Evolutionary conservation across 1,140 invertebrate species (phyloP).

Genomic region (Psix sp.): DNA sequence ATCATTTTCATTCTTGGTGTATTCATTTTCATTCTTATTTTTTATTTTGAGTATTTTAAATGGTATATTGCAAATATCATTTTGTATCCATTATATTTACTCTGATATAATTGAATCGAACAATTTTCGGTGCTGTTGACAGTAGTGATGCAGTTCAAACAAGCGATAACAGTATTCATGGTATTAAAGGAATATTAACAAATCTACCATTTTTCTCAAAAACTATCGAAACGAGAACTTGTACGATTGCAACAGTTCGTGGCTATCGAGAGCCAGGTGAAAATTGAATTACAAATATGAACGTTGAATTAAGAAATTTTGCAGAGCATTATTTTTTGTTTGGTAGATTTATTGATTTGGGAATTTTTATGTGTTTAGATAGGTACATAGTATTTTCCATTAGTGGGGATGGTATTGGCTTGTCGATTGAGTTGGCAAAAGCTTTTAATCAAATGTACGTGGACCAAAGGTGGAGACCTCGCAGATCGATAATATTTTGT

Average conservation of each 20-base stretch:
- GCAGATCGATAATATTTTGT: slow-evolving; percentile 70
- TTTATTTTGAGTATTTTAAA: slow-evolving; percentile 4
- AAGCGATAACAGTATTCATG: slow-evolving; percentile 20
- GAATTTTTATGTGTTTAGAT: slow-evolving; percentile 56
- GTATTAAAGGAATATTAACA: slow-evolving; percentile 41
- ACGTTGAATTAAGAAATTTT: too few relatives aligned
- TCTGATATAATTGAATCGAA: too few relatives aligned
- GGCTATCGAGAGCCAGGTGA: slow-evolving; percentile 70
- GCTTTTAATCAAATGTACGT: slow-evolving; percentile 59
- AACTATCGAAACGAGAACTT: slow-evolving; percentile 54
- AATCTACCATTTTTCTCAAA: slow-evolving; percentile 49
- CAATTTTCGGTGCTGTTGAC: too few relatives aligned
- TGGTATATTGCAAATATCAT: not conserved
- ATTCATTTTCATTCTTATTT: slow-evolving; percentile 2
- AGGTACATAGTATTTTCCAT: slow-evolving; percentile 69
- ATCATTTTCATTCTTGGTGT: not conserved
- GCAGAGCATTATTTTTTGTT: too few relatives aligned
- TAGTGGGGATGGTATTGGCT: slow-evolving; percentile 60
- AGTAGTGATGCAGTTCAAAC: slow-evolving; percentile 17
- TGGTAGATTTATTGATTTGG: slow-evolving; percentile 3
- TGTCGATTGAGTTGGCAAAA: slow-evolving; percentile 66
- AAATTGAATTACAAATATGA: not conserved
- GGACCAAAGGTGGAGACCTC: slow-evolving; percentile 66
- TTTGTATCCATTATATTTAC: too few relatives aligned
- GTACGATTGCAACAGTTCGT: slow-evolving; percentile 59